Percentiles rank a stretch among this genome's conserved stretches.
Conservation (phyloP, 2,888 invertebrate genomes). For the Odontocolon sp. region DNA sequence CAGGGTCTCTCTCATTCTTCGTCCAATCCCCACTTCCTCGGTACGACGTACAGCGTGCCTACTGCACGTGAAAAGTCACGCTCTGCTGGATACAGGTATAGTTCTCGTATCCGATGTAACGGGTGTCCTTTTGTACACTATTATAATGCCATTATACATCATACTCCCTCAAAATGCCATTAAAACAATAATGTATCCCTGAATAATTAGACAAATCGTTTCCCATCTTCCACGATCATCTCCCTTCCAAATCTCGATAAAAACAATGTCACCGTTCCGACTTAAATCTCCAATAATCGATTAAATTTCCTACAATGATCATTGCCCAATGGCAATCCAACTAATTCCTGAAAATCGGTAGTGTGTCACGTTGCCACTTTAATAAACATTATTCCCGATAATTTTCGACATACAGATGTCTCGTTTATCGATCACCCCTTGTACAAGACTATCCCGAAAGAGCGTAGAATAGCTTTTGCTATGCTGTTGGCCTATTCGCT, state of each 20-base stretch:
- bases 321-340: no score
- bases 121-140: constrained; percentile 63
- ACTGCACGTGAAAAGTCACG: constrained; percentile 77
- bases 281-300: no score
- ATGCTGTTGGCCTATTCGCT: constrained; percentile 72
- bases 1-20: constrained; percentile 10
- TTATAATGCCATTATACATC: not conserved
- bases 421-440: constrained; percentile 55
- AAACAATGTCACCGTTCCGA: no score
- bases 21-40: constrained; percentile 42
- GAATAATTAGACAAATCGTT: no score
- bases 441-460: constrained; percentile 57
- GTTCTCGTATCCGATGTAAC: constrained; percentile 67
- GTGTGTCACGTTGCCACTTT: no score
- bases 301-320: no score
- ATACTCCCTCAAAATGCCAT: no score
- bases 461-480: constrained; percentile 66
- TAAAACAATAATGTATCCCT: no score
- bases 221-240: no score
- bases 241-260: no score
- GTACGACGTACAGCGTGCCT: constrained; percentile 40
- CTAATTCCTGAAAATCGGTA: no score
- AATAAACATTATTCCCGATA: no score
- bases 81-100: constrained; percentile 73
- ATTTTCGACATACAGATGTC: not conserved